These are phyloP conservation scores for Cryptoleucopteryx plumbea DNA, from an alignment of 2,113 vertebrate genomes.

Conservation along the genomic window DNA sequence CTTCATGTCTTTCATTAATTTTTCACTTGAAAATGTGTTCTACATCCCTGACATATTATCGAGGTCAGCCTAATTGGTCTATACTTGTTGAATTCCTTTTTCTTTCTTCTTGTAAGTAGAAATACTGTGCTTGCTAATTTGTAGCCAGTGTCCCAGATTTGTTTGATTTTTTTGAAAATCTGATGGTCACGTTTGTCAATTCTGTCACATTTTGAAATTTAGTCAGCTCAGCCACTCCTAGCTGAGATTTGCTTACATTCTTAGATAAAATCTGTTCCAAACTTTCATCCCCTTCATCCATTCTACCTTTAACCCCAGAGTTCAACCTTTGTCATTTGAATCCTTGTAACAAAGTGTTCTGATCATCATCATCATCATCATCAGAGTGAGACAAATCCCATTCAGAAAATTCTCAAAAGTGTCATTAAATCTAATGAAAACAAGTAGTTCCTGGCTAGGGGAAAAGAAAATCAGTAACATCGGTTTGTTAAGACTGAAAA, in stretches of 20 bases:
- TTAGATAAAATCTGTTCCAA: neutral
- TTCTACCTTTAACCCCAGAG: neutral
- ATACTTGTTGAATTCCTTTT: neutral
- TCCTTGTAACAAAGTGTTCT: neutral
- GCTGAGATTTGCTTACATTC: neutral
- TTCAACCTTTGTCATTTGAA: neutral
- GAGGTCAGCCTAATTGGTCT: neutral
- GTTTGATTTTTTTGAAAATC: neutral
- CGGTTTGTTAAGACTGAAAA: neutral
- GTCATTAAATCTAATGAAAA: neutral
- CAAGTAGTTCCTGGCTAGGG: neutral
- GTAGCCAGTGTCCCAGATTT: neutral
- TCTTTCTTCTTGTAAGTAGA: neutral
- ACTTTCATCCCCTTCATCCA: neutral
- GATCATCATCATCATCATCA: neutral
- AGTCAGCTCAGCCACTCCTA: neutral
- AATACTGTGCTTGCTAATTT: neutral
- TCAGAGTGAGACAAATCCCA: neutral
- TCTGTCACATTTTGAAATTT: neutral
- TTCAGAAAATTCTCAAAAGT: neutral
- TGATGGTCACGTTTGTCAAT: neutral
- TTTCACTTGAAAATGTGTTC: neutral
- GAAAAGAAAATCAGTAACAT: rapidly evolving
- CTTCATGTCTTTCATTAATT: neutral
- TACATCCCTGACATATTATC: neutral